Evolutionary conservation across 2,888 invertebrate species (phyloP).

Genomic region (Caenorhabditis plicata): DNA sequence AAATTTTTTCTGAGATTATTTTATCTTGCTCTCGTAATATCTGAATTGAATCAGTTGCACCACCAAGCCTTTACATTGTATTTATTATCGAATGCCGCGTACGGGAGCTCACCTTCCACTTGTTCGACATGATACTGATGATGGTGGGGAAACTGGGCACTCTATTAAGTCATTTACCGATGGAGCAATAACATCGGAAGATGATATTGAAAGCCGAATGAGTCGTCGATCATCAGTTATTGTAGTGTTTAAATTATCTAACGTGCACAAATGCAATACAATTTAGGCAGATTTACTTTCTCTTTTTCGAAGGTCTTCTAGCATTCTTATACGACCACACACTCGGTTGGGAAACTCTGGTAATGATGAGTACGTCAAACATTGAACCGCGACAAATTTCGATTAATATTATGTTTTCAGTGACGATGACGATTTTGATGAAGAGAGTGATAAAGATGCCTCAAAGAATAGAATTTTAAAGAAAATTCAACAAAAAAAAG

Average conservation of each 20-base stretch:
- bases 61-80: too few species aligned
- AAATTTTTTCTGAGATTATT: too few species aligned
- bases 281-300: conserved; percentile 61
- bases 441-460: conserved; percentile 54
- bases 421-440: conserved; percentile 55
- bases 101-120: conserved; percentile 27
- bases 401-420: conserved; percentile 43
- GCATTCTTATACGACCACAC: conserved; percentile 47
- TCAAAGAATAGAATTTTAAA: conserved; percentile 62
- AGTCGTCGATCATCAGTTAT: conserved; percentile 47
- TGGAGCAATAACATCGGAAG: conserved; percentile 34
- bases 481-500: conserved; percentile 67
- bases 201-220: conserved; percentile 46
- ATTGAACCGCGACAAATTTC: not conserved
- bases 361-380: conserved; percentile 37
- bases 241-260: not conserved
- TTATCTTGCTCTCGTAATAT: too few species aligned
- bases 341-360: conserved; percentile 31
- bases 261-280: not conserved
- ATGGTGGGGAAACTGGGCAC: conserved; percentile 39
- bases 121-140: conserved; percentile 37
- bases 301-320: conserved; percentile 60
- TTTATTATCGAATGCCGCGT: conserved; percentile 31
- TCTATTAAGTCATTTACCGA: conserved; percentile 38
- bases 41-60: too few species aligned